Percentiles rank a stretch among this genome's conserved stretches.
Conservation (phyloP, 2,888 invertebrate genomes). For the Thymelicus sylvestris region DNA sequence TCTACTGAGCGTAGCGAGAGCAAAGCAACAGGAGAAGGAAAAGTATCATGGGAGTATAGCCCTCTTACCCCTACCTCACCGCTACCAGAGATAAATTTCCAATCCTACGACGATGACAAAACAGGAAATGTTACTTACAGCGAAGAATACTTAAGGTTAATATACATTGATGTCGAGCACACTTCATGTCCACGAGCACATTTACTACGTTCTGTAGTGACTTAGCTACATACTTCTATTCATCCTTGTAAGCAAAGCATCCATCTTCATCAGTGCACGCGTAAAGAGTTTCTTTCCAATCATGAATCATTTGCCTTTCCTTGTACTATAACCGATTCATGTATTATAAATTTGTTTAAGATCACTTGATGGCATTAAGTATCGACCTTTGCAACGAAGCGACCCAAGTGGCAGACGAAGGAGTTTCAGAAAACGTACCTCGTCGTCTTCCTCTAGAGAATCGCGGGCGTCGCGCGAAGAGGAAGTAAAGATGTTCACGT, state of each 20-base stretch:
- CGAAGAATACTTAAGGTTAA: conserved; percentile 83
- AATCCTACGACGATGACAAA: conserved; percentile 81
- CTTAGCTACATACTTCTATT: conserved; percentile 54
- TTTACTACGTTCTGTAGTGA: conserved; percentile 55
- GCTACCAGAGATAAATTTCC: conserved; percentile 79
- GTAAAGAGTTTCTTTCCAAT: conserved; percentile 52
- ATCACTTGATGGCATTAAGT: conserved; percentile 88
- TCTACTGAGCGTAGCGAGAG: conserved; percentile 63
- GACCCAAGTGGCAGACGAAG: conserved; percentile 86
- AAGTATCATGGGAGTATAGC: conserved; percentile 77
- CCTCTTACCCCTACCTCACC: conserved; percentile 69
- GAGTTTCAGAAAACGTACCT: conserved; percentile 85
- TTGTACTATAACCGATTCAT: conserved; percentile 76
- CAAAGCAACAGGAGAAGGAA: conserved; percentile 59
- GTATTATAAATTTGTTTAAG: conserved; percentile 79
- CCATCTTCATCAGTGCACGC: conserved; percentile 61
- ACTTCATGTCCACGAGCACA: conserved; percentile 54
- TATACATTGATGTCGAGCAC: conserved; percentile 64
- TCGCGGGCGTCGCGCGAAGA: conserved; percentile 87
- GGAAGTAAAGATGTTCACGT: conserved; percentile 86
- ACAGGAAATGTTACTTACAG: conserved; percentile 63
- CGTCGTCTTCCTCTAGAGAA: conserved; percentile 85
- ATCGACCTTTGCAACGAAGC: conserved; percentile 84
- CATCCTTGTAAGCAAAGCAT: conserved; percentile 45
- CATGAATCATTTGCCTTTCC: conserved; percentile 58